Evolutionary conservation across 35 echinoderm and acorn worm species (phyloP).

Genomic region (Ptychodera flava): DNA sequence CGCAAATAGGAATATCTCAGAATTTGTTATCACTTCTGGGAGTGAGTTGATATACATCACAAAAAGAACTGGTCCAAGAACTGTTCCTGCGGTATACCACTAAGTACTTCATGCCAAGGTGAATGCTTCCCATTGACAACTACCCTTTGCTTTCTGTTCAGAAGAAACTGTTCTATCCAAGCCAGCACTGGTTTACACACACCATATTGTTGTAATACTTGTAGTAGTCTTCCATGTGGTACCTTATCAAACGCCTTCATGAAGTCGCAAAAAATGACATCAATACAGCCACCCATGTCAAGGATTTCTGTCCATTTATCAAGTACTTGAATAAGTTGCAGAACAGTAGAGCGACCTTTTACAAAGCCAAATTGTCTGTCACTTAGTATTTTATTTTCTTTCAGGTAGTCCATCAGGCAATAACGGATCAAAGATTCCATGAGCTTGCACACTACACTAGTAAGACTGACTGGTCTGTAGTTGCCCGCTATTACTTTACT

Average conservation of each 20-base stretch:
- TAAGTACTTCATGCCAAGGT: too few species aligned
- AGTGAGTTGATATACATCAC: too few species aligned
- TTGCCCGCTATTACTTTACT: neutral
- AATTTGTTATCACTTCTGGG: too few species aligned
- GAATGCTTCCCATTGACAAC: neutral
- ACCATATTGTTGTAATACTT: neutral
- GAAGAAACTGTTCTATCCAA: constrained; percentile 20
- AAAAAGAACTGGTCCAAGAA: too few species aligned
- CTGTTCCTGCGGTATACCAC: too few species aligned
- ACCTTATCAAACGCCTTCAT: constrained; percentile 28
- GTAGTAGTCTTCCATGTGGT: constrained; percentile 2
- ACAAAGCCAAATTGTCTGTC: constrained; percentile 14
- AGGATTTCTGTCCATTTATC: constrained; percentile 19
- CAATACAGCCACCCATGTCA: constrained; percentile 11
- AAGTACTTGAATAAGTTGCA: constrained; percentile 3
- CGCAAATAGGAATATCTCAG: too few species aligned
- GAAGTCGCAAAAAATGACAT: constrained; percentile 11
- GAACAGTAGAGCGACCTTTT: neutral
- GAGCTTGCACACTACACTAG: neutral
- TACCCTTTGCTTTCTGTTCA: constrained; percentile 10
- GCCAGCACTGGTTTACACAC: neutral
- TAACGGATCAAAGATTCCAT: neutral
- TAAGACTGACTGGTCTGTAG: neutral
- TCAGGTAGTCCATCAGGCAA: neutral
- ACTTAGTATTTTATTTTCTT: constrained; percentile 1